Evolutionary conservation across 2,888 invertebrate species (phyloP), one percentile per base, ranked within the genome.

Genomic region (Geophilus truncorum): DNA sequence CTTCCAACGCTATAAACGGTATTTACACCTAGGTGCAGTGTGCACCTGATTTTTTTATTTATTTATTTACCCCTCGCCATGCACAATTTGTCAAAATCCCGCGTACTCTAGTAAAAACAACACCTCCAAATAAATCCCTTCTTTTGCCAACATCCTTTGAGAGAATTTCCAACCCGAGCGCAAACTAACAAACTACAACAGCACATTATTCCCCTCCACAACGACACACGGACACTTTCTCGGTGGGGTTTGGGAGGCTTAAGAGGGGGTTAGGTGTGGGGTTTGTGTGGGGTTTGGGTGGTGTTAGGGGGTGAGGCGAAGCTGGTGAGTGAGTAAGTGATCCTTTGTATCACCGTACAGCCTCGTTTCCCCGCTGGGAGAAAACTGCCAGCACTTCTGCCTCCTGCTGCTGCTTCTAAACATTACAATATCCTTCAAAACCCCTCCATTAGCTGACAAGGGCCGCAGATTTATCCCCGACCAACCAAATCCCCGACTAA

Each of bases 351-450:
- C 57, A 62, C n/a, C 57, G 23, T 62, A 62, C 23, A 40, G 40
- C 40, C 23, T 57, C 57, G 57, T 62, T 62, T 62, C 57, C 57
- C 57, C 23, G 57, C 57, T 62, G 57, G 21, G 57, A 12, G 57
- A 12, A 62, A 62, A n/a, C 57, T 62, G 57, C 57, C 57, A 62
- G 57, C 23, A 62, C 57, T 10, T 1, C 21, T 21, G 57, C 57
- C 57, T 62, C 57, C 57, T 18, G 57, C 23, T 21, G 57, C 23
- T 62, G 57, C 57, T 21, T 62, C 57, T 62, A 62, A 62, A 62
- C 57, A 62, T 62, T 62, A 62, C 57, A 62, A 62, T 62, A 62
- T 62, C 57, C 57, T 62, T 62, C 57, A 62, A 62, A 62, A 62
- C 57, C 57, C 57, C 57, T 62, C 57, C 57, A 62, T 62, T 62